A percentile compares a stretch with the other conserved stretches of the same genome.
Conservation (phyloP, 2,888 invertebrate species). For the Nymphalis urticae region DNA sequence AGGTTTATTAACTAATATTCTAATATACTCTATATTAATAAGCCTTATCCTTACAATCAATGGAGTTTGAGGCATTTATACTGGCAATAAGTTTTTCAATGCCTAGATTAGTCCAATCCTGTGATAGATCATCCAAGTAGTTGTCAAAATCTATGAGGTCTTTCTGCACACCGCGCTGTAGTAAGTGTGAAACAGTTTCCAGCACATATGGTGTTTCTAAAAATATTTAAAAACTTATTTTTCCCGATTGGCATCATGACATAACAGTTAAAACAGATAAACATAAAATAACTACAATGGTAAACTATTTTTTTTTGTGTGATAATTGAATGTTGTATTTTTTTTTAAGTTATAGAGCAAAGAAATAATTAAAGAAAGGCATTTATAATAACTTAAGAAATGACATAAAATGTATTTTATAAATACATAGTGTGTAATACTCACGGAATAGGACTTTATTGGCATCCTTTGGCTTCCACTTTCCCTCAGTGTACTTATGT, state of each 20-base stretch:
- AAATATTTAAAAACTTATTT: conserved; percentile 26
- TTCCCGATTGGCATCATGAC: neutral
- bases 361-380: too few relatives aligned
- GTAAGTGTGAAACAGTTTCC: conserved; percentile 85
- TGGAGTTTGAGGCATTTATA: conserved; percentile 44
- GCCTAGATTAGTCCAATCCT: conserved; percentile 93
- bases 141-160: conserved; percentile 97
- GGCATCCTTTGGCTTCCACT: conserved; percentile 84
- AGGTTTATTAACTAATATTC: neutral
- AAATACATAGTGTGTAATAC: conserved; percentile 40
- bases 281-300: too few relatives aligned
- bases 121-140: conserved; percentile 93
- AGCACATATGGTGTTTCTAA: conserved; percentile 76
- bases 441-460: conserved; percentile 65
- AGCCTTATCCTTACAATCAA: conserved; percentile 33
- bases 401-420: too few relatives aligned
- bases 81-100: conserved; percentile 68
- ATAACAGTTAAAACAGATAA: neutral
- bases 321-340: too few relatives aligned
- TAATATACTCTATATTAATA: conserved; percentile 7
- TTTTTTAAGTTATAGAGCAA: too few relatives aligned
- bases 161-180: conserved; percentile 87
- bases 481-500: conserved; percentile 87
- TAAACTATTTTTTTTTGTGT: too few relatives aligned
- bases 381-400: too few relatives aligned